phyloP scores from a whole-genome alignment of 64 coral and sea anemone genomes.

The Catalaphyllia jardinei region DNA sequence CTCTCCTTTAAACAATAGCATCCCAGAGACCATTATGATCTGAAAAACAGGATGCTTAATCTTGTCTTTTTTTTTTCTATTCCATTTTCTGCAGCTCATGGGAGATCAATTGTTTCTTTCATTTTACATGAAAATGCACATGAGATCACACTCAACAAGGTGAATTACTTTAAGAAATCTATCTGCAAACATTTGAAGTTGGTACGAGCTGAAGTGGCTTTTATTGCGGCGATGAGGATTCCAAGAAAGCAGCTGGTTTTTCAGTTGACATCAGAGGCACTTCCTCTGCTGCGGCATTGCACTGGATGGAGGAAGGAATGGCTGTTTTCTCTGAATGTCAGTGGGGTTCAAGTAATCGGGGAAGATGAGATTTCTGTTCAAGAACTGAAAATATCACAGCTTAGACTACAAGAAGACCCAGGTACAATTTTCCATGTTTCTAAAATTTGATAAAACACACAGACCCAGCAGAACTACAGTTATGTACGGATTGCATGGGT shows the following conservation, averaged over 20 bases:
- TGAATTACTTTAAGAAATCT: constrained; percentile 60
- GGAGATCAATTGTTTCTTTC: constrained; percentile 59
- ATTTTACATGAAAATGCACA: constrained; percentile 20
- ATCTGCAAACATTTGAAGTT: constrained; percentile 75
- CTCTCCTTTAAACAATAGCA: not conserved
- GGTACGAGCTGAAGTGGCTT: constrained; percentile 55
- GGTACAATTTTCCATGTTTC: constrained; percentile 11
- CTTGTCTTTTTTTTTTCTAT: not conserved
- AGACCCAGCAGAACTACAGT: too few species aligned
- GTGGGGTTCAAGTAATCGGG: constrained; percentile 35
- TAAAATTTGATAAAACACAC: too few species aligned
- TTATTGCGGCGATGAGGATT: constrained; percentile 40
- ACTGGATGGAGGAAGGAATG: constrained; percentile 81
- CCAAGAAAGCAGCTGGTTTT: constrained; percentile 52
- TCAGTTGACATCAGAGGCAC: constrained; percentile 50
- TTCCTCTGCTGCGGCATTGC: constrained; percentile 62
- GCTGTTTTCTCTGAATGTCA: constrained; percentile 62
- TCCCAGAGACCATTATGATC: too few species aligned
- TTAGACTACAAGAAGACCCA: constrained; percentile 87
- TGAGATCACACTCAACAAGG: constrained; percentile 52
- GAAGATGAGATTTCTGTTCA: constrained; percentile 56
- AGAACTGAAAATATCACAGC: constrained; percentile 79
- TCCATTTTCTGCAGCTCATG: constrained; percentile 12
- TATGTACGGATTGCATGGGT: too few species aligned
- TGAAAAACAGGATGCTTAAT: not conserved